phyloP scores from a whole-genome alignment of 2,113 vertebrate species.

The rabbit (Oryctolagus cuniculus) region mOryCun1.1 NC_091434.1:41252001-41252500 shows the following conservation, averaged over 20 bases:
- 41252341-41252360: not conserved
- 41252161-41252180: not conserved
- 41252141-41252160: conserved; percentile 8
- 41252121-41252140: conserved; percentile 38
- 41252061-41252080: too few relatives aligned
- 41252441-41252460: conserved; percentile 44
- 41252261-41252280: conserved; percentile 4
- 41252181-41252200: not conserved
- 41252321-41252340: not conserved
- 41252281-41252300: not conserved
- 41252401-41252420: not conserved
- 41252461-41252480: conserved; percentile 23
- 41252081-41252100: too few relatives aligned
- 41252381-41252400: not conserved
- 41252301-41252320: conserved; percentile 5
- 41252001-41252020: too few relatives aligned
- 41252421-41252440: not conserved
- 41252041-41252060: too few relatives aligned
- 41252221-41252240: not conserved
- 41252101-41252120: not conserved
- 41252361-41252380: conserved; percentile 1
- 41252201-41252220: not conserved
- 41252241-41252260: not conserved
- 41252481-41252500: conserved; percentile 51
- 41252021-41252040: too few relatives aligned